These are phyloP conservation scores for Halisarca cf. caerulea DNA, from an alignment of 37 sponge, comb jelly and placozoan species.

Conservation along the genomic window DNA sequence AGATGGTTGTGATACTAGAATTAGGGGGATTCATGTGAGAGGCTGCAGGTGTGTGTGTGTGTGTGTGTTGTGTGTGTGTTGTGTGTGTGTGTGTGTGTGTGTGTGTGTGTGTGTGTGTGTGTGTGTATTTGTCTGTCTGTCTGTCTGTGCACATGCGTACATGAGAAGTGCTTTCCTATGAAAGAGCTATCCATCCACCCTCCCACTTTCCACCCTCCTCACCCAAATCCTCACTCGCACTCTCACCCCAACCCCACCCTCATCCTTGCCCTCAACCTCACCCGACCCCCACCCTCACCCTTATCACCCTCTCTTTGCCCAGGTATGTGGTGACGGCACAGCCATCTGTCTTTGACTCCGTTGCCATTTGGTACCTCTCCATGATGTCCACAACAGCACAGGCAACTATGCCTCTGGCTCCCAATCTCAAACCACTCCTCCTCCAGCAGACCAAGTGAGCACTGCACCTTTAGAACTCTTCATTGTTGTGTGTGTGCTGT, in stretches of 20 bases:
- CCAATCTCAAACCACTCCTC: conserved; percentile 60
- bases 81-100: not conserved
- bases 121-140: not conserved
- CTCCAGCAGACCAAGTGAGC: conserved; percentile 75
- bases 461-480: too few relatives aligned
- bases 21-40: conserved; percentile 69
- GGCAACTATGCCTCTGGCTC: conserved; percentile 67
- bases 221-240: too few relatives aligned
- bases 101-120: not conserved
- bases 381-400: conserved; percentile 61
- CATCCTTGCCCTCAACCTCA: too few relatives aligned
- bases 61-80: too few relatives aligned
- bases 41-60: conserved; percentile 69
- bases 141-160: too few relatives aligned
- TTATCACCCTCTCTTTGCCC: not conserved
- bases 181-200: too few relatives aligned
- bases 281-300: too few relatives aligned
- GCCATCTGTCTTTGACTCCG: conserved; percentile 66
- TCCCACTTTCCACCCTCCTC: too few relatives aligned
- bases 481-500: too few relatives aligned
- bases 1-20: conserved; percentile 82
- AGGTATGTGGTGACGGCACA: conserved; percentile 31
- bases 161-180: too few relatives aligned
- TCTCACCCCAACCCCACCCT: too few relatives aligned
- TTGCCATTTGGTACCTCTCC: conserved; percentile 68